These are phyloP conservation scores for Agrochola macilenta DNA, from an alignment of 2,888 invertebrate species.

Conservation along the genomic window DNA sequence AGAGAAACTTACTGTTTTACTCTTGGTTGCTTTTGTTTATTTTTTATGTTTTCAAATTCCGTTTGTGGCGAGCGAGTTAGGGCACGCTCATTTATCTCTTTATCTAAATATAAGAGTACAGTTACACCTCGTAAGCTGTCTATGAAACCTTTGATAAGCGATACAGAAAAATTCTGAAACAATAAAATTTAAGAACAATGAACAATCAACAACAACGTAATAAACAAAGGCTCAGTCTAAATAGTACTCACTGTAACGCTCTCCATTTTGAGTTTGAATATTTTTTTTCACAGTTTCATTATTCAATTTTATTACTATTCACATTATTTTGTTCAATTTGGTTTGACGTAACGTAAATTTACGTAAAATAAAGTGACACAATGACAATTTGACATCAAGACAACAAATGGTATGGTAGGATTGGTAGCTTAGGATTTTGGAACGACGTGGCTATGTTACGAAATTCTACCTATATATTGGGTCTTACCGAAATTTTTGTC, in stretches of 20 bases:
- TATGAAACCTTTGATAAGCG: constrained; percentile 93
- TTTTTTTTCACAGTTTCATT: constrained; percentile 73
- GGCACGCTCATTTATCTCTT: constrained; percentile 93
- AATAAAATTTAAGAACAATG: constrained; percentile 72
- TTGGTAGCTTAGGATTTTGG: constrained; percentile 11
- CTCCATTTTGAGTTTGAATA: constrained; percentile 74
- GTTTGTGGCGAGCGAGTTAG: constrained; percentile 89
- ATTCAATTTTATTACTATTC: constrained; percentile 58
- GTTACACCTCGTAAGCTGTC: constrained; percentile 95
- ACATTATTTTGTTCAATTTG: constrained; percentile 66
- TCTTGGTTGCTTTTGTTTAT: constrained; percentile 86
- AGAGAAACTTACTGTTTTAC: constrained; percentile 87
- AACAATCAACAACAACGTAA: constrained; percentile 48
- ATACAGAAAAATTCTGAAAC: constrained; percentile 92
- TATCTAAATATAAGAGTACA: constrained; percentile 94
- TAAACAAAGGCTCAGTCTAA: constrained; percentile 49
- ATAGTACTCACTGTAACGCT: constrained; percentile 77
- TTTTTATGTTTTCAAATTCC: constrained; percentile 82
- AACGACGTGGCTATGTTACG: neutral
- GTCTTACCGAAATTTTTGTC: no score
- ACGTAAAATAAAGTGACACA: constrained; percentile 59
- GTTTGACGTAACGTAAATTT: constrained; percentile 66
- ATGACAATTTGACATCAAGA: constrained; percentile 41
- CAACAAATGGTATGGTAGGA: constrained; percentile 10
- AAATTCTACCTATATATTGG: constrained; percentile 43